phyloP scores from a whole-genome alignment of 2,888 invertebrate species.

The Meloe dianella region DNA sequence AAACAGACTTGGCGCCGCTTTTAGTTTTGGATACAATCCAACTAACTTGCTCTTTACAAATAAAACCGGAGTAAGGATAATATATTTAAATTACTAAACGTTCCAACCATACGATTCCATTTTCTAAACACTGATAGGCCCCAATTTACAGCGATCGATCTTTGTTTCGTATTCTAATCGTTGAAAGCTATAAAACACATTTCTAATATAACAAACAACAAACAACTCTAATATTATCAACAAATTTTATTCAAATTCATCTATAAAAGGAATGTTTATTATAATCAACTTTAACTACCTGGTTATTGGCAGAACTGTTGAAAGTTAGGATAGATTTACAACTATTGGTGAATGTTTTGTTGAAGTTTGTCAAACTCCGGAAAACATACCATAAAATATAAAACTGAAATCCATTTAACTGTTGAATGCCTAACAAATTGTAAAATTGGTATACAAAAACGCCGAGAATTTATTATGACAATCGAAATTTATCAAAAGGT shows the following conservation, averaged over 20 bases:
- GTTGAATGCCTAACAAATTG: constrained; percentile 1
- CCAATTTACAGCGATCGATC: constrained; percentile 12
- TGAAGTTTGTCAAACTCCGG: background rate
- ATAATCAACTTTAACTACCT: background rate
- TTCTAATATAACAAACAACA: background rate
- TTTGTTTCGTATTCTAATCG: constrained; percentile 12
- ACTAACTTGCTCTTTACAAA: constrained; percentile 33
- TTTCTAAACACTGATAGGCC: constrained; percentile 12
- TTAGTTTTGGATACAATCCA: constrained; percentile 33
- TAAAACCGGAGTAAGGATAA: constrained; percentile 32
- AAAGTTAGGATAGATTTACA: constrained; percentile 1
- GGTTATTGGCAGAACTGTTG: background rate
- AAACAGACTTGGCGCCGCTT: constrained; percentile 36
- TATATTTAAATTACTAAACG: constrained; percentile 37
- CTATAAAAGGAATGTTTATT: background rate
- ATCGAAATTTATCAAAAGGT: background rate
- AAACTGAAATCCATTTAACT: background rate
- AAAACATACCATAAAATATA: background rate
- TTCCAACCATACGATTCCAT: constrained; percentile 21
- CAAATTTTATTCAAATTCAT: background rate
- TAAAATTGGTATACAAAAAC: constrained; percentile 7
- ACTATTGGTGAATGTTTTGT: background rate
- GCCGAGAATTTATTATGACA: background rate
- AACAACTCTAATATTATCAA: background rate
- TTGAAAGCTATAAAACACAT: constrained; percentile 3